Base-by-base conservation (phyloP, 2,888 invertebrate species). In the Xylophagus ater region DNA sequence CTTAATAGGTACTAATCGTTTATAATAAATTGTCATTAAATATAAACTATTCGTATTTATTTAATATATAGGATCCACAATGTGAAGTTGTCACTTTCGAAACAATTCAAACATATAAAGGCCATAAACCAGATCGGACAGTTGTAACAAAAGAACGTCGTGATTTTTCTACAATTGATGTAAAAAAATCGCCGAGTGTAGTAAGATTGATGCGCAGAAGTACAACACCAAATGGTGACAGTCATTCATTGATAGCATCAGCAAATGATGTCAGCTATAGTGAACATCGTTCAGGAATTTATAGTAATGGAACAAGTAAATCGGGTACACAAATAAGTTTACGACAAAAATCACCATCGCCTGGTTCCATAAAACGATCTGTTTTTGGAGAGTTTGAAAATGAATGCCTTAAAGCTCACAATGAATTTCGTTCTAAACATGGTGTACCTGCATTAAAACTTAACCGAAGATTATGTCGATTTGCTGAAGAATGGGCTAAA, bases 401-500 rank as follows among this genome's bases (percentile, higher is more conserved):
- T 34, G 78, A 79, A 39, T 82, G 79, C 55, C 61, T 84, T 24
- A 67, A 71, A 42, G 75, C 81, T 14, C 84, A 84, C 57, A 84
- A 84, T 53, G 74, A 75, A 41, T 81, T 76, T 53, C 69, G 85
- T 49, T 66, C 57, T 42, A 70, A 69, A 31, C 85, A 85, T 53
- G 76, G 77, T 8, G 80, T 77, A 1, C 71, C 72, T 26, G 72
- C 77, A 2, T 59, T 85, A 38, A 73, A 73, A 49, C 58, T 82
- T 4, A 81, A 69, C 54, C 75, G 72, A 53, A 75, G 76, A 55
- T 58, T 81, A 32, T 74, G 75, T 51, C 77, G 74, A 54, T 75
- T 77, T 52, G 76, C 78, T 21, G 77, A 80, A 51, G 79, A 79
- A 52, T 81, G 81, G 80, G 79, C 81, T 1, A 75, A 47, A 40